phyloP scores from a whole-genome alignment of 2,888 invertebrate species.

The Geotrupes spiniger region DNA sequence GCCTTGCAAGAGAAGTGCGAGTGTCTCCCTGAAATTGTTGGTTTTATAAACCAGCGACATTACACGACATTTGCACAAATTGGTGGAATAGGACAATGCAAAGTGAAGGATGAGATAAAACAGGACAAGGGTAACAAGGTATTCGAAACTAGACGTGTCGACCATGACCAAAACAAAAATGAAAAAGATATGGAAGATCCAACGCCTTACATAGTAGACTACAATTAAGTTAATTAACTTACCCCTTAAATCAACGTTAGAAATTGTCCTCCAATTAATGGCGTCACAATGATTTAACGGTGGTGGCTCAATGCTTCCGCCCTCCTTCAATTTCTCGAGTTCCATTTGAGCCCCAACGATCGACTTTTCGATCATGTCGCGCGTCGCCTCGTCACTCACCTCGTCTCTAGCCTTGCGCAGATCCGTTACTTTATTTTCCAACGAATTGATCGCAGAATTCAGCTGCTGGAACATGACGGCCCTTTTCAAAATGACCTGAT shows the following conservation, averaged over 20 bases:
- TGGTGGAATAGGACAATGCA: too few species aligned
- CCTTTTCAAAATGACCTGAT: slow-evolving; percentile 55
- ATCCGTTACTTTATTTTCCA: slow-evolving; percentile 35
- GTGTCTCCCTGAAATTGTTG: slow-evolving; percentile 51
- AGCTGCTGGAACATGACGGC: slow-evolving; percentile 42
- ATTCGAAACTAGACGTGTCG: too few species aligned
- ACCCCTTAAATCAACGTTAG: slow-evolving; percentile 43
- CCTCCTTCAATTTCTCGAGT: slow-evolving; percentile 20
- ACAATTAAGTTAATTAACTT: background rate
- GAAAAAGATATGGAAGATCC: too few species aligned
- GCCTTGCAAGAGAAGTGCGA: slow-evolving; percentile 62
- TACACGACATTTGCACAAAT: too few species aligned
- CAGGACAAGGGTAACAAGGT: too few species aligned
- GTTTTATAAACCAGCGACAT: background rate
- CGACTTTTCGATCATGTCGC: background rate
- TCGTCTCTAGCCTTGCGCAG: slow-evolving; percentile 5
- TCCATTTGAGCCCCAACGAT: slow-evolving; percentile 32
- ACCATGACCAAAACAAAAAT: too few species aligned
- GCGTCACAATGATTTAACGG: slow-evolving; percentile 32
- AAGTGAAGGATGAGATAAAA: too few species aligned
- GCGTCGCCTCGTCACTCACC: too few species aligned
- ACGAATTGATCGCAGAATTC: slow-evolving; percentile 44
- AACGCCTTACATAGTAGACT: too few species aligned
- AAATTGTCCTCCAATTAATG: slow-evolving; percentile 61
- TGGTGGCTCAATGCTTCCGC: slow-evolving; percentile 28